phyloP scores from a whole-genome alignment of 2,888 invertebrate species.

The Eueremaeus valkanovi region DNA sequence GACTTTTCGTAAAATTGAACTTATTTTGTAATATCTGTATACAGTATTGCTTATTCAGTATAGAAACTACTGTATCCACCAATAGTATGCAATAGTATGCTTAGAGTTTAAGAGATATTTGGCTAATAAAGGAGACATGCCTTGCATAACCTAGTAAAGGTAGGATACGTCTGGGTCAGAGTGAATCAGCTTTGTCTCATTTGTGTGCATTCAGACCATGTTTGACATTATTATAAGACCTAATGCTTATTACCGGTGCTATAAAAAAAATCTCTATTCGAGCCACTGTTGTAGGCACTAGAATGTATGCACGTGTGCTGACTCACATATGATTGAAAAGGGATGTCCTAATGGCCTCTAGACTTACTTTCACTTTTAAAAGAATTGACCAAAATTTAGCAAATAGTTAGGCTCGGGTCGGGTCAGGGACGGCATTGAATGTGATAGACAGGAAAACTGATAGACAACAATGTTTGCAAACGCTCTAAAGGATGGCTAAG shows the following conservation, averaged over 20 bases:
- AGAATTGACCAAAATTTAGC: constrained; percentile 30
- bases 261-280: not conserved
- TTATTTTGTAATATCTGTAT: too few relatives aligned
- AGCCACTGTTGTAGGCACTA: not conserved
- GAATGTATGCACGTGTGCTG: constrained; percentile 16
- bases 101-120: too few relatives aligned
- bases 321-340: constrained; percentile 11
- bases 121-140: too few relatives aligned
- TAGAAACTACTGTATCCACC: too few relatives aligned
- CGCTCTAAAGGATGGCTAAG: constrained; percentile 34
- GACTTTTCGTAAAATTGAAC: too few relatives aligned
- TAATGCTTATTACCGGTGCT: not conserved
- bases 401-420: constrained; percentile 22
- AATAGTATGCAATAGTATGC: too few relatives aligned
- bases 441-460: constrained; percentile 34
- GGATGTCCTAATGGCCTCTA: constrained; percentile 27
- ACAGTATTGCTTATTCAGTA: too few relatives aligned
- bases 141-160: too few relatives aligned
- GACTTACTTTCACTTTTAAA: constrained; percentile 32
- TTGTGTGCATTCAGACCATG: not conserved
- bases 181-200: not conserved
- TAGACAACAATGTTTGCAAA: constrained; percentile 21
- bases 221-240: not conserved
- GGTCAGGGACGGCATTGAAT: constrained; percentile 13
- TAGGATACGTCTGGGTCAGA: constrained; percentile 21